A percentile compares a stretch with the other conserved stretches of the same genome.
These are phyloP conservation scores for Bellardia pandia DNA, from an alignment of 2,888 invertebrate genomes.

Conservation along the genomic window DNA sequence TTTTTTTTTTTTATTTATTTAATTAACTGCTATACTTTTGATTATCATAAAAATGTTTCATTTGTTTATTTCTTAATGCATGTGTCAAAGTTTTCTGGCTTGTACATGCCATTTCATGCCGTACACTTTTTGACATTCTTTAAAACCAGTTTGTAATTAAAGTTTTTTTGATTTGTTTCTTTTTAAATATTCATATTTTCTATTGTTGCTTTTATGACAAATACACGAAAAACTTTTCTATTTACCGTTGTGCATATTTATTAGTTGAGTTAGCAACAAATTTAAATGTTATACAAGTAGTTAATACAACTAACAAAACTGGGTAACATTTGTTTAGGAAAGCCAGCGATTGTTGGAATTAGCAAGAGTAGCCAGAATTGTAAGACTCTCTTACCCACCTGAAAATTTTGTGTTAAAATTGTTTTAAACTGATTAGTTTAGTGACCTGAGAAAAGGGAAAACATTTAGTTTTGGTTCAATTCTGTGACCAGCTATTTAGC, in stretches of 20 bases:
- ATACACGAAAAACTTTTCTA: slow-evolving; percentile 10
- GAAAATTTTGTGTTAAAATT: too few relatives aligned
- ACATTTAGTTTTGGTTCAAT: too few relatives aligned
- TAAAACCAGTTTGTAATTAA: not conserved
- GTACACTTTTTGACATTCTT: slow-evolving; percentile 7
- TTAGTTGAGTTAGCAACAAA: not conserved
- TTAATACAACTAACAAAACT: not conserved
- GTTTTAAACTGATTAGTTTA: too few relatives aligned
- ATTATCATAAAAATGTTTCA: not conserved
- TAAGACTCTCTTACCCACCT: too few relatives aligned
- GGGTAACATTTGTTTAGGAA: not conserved
- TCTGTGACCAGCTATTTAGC: too few relatives aligned
- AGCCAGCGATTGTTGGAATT: not conserved
- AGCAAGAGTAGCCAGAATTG: too few relatives aligned
- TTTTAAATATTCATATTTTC: not conserved
- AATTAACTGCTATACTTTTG: not conserved
- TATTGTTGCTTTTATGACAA: slow-evolving; percentile 16
- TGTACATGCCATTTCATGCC: not conserved
- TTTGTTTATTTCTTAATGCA: not conserved
- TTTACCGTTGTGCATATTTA: slow-evolving; percentile 14
- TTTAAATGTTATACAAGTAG: not conserved
- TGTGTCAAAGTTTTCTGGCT: not conserved
- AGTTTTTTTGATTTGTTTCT: not conserved
- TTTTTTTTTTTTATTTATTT: not conserved
- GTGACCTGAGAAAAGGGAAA: too few relatives aligned